These are phyloP conservation scores for Camponotus floridanus DNA, from an alignment of 1,140 invertebrate genomes.

Conservation along the genomic window DNA sequence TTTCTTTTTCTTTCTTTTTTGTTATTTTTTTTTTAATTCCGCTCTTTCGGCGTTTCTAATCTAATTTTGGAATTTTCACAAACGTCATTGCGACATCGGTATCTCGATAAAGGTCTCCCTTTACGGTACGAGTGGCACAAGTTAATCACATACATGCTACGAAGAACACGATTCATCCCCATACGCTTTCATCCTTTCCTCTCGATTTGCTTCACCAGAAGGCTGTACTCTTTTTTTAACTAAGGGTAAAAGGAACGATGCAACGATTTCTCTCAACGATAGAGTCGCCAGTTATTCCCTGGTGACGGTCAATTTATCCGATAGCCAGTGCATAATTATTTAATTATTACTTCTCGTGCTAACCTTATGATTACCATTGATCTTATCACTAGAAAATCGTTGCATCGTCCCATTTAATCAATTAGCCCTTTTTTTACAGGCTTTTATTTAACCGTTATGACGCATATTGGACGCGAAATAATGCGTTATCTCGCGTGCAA, in stretches of 20 bases:
- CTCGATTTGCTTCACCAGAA: constrained; percentile 17
- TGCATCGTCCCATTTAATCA: not conserved
- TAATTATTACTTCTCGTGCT: not conserved
- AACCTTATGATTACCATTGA: not conserved
- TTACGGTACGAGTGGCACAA: constrained; percentile 79
- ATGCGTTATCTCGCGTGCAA: not conserved
- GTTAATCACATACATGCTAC: constrained; percentile 80
- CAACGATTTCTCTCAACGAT: constrained; percentile 17
- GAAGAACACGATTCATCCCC: constrained; percentile 57
- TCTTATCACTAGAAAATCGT: constrained; percentile 12
- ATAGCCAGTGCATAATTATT: not conserved
- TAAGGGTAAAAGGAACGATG: constrained; percentile 30
- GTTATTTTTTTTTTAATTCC: constrained; percentile 59
- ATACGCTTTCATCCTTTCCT: constrained; percentile 43
- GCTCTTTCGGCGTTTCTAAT: constrained; percentile 53
- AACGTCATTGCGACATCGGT: constrained; percentile 43
- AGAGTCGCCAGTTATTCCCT: not conserved
- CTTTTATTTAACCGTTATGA: not conserved
- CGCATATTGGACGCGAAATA: not conserved
- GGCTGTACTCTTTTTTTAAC: not conserved
- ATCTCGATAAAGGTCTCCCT: constrained; percentile 65
- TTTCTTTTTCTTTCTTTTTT: constrained; percentile 8
- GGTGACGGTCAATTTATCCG: not conserved
- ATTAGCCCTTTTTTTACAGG: constrained; percentile 19
- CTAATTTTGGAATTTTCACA: constrained; percentile 47